Evolutionary conservation across 2,888 invertebrate species (phyloP), one percentile per base, ranked within the genome.

Genomic region (Luperina testacea): DNA sequence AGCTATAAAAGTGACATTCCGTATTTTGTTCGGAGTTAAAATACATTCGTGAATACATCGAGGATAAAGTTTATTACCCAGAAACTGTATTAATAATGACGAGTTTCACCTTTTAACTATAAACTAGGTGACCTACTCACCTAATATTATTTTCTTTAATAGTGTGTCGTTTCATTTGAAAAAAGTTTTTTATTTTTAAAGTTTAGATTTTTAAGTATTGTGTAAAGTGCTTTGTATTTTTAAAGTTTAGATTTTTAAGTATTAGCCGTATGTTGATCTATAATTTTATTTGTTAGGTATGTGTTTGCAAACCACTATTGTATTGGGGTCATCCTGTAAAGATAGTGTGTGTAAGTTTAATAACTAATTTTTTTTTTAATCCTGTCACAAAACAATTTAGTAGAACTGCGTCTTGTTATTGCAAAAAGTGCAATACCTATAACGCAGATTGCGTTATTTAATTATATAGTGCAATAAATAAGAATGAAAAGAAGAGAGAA

Each of bases 1-100:
- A 80, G 83, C 84, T 27, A 86, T 79, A 86, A 87, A 87, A 84
- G 64, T 69, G 76, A 80, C 82, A 82, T 85, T 76, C 65, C 64
- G 73, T 59, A 77, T 75, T 85, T 86, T 83, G 76, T 84, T 65
- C 57, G 24, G 24, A 65, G 59, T 70, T 75, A 75, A 83, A 75
- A 74, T 73, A 80, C 77, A 76, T 82, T 65, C 61, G 51, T 59
- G 73, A 80, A 85, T 65, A 80, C 68, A 70, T 75, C 63, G 38
- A 15, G n/a, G 38, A 68, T 78, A 51, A 75, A 64, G 59, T 84
- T 84, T 78, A 84, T 82, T 79, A 17, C 73, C 63, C 32, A 65
- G 61, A 48, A 73, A 72, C 63, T n/a, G 32, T 68, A 64, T 77
- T 81, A 69, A 70, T 80, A 75, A 83, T 75, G 63, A 51, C n/a